Percentiles rank a stretch among this genome's conserved stretches.
These are phyloP conservation scores for Paguma larvata DNA, from an alignment of 2,797 vertebrate genomes.

Conservation along the genomic window DNA sequence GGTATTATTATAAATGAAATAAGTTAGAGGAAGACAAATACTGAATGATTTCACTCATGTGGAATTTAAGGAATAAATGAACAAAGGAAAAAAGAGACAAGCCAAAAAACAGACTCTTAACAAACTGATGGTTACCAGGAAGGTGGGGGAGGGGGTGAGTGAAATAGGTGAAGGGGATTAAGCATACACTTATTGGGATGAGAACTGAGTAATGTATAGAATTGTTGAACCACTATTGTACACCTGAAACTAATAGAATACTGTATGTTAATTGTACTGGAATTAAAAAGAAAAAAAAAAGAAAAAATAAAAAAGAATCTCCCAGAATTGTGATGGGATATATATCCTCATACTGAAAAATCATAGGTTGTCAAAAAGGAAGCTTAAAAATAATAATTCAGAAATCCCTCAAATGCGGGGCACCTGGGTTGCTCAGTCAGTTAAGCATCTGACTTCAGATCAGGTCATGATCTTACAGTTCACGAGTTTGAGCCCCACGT, in stretches of 20 bases:
- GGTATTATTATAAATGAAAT: background rate
- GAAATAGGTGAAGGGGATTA: background rate
- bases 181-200: background rate
- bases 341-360: background rate
- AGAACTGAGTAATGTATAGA: background rate
- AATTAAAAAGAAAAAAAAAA: background rate
- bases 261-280: background rate
- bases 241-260: background rate
- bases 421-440: no score
- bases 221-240: background rate
- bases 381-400: background rate
- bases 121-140: background rate
- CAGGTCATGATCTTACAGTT: no score
- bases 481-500: no score
- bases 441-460: no score
- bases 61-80: background rate
- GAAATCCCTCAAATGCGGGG: background rate
- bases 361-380: background rate
- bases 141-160: background rate
- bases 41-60: background rate
- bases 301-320: background rate
- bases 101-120: background rate
- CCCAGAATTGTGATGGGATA: background rate
- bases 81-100: background rate
- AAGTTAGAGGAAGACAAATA: background rate